A percentile compares a stretch with the other conserved stretches of the same genome.
Evolutionary conservation across 2,113 vertebrate species (phyloP).

Genomic region (Orientallactaga bullata): DNA sequence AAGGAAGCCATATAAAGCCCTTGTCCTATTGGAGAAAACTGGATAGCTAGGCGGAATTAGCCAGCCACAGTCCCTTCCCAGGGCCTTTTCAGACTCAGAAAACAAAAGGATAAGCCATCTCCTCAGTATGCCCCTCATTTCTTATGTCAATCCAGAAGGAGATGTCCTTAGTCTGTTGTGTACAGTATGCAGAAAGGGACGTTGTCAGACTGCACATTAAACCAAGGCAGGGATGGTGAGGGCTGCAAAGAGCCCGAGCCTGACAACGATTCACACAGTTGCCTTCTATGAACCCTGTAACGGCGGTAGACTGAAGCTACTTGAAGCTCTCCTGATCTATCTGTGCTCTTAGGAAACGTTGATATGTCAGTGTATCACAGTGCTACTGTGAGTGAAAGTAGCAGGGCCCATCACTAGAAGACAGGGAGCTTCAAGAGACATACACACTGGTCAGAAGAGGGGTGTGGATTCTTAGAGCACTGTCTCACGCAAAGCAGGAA

Average conservation of each 20-base stretch:
- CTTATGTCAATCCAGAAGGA: neutral
- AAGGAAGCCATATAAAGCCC: neutral
- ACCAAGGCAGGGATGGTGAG: neutral
- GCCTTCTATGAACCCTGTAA: neutral
- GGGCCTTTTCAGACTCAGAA: neutral
- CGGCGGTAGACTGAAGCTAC: neutral
- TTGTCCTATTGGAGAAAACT: neutral
- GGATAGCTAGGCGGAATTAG: accelerated
- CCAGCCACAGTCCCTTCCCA: neutral
- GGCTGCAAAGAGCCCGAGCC: neutral
- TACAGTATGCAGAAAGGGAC: too few relatives aligned
- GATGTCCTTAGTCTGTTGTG: too few relatives aligned
- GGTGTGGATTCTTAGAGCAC: neutral
- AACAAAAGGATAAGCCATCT: neutral
- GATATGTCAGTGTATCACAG: neutral
- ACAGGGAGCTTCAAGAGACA: neutral
- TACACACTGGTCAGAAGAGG: neutral
- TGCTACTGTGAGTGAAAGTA: neutral
- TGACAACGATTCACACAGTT: neutral
- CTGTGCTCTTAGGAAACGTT: neutral
- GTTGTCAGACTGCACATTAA: too few relatives aligned
- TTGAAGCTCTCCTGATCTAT: neutral
- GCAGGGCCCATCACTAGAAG: neutral
- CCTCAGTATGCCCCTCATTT: neutral
- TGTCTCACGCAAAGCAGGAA: neutral